phyloP scores from a whole-genome alignment of 2,888 invertebrate species.

The Zootermopsis nevadensis region DNA sequence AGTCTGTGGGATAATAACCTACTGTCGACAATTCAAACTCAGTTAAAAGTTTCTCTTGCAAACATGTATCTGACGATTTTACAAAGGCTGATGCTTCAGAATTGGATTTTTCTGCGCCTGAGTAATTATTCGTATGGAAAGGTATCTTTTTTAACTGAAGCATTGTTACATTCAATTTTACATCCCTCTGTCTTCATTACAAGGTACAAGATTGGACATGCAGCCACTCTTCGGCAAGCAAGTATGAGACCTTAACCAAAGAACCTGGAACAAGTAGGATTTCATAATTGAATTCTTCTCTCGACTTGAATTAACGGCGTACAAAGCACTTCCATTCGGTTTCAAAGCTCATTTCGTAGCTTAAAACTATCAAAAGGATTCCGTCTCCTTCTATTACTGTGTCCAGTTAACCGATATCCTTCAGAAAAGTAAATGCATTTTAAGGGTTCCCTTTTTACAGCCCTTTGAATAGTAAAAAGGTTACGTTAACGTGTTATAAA shows the following conservation, averaged over 20 bases:
- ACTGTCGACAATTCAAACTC: no score
- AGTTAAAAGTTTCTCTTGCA: no score
- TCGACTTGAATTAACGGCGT: background rate
- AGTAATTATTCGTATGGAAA: background rate
- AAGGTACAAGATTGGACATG: background rate
- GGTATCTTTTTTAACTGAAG: background rate
- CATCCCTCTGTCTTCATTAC: background rate
- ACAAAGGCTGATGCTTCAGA: background rate
- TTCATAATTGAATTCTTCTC: constrained; percentile 22
- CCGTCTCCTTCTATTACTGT: background rate
- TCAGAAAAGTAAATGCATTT: background rate
- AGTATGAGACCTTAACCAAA: constrained; percentile 4
- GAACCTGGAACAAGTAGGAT: background rate
- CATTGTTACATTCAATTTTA: background rate
- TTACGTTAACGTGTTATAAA: no score
- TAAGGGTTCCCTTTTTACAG: no score
- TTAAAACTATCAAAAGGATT: background rate
- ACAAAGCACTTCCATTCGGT: background rate
- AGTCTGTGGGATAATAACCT: no score
- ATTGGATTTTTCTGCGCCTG: background rate
- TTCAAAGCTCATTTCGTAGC: constrained; percentile 12
- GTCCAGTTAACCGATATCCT: constrained; percentile 11
- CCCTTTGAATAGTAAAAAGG: no score
- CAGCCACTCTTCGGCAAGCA: background rate
- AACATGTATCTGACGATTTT: no score